These are phyloP conservation scores for Apantesis nais DNA, from an alignment of 2,888 invertebrate species.

Conservation along the genomic window DNA sequence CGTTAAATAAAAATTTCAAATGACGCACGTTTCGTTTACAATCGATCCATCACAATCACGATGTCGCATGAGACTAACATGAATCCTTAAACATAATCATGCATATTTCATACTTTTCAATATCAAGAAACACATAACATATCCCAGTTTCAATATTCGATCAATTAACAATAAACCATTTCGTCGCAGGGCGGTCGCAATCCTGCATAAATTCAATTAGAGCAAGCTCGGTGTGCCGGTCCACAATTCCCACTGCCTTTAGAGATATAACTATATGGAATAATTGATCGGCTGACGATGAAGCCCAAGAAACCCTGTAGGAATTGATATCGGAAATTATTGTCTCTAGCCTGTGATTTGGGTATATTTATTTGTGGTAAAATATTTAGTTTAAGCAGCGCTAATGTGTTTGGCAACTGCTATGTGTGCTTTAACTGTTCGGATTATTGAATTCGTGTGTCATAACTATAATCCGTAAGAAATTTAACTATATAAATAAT, in stretches of 20 bases:
- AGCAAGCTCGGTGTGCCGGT: conserved; percentile 52
- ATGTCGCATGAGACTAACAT: conserved; percentile 36
- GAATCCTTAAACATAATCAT: conserved; percentile 37
- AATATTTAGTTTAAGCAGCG: conserved; percentile 40
- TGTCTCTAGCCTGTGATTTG: conserved; percentile 45
- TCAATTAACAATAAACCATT: conserved; percentile 78
- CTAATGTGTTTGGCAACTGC: conserved; percentile 17
- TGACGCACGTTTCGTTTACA: background rate
- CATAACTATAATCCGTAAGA: background rate
- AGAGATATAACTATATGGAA: conserved; percentile 71
- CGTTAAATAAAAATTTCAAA: background rate
- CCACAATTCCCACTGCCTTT: conserved; percentile 62
- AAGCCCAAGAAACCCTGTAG: conserved; percentile 57
- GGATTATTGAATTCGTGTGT: background rate
- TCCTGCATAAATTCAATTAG: conserved; percentile 81
- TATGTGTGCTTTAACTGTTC: conserved; percentile 11
- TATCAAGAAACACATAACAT: conserved; percentile 50
- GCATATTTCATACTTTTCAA: conserved; percentile 51
- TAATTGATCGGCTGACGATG: conserved; percentile 66
- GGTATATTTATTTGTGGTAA: conserved; percentile 49
- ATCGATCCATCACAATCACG: conserved; percentile 18
- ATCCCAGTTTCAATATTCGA: conserved; percentile 64
- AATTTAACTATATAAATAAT: background rate
- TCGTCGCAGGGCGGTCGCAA: conserved; percentile 65
- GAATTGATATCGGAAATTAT: conserved; percentile 55